Percentiles rank a stretch among this genome's conserved stretches.
Conservation (phyloP, 2,113 vertebrate genomes). For the Rhineura floridana region DNA sequence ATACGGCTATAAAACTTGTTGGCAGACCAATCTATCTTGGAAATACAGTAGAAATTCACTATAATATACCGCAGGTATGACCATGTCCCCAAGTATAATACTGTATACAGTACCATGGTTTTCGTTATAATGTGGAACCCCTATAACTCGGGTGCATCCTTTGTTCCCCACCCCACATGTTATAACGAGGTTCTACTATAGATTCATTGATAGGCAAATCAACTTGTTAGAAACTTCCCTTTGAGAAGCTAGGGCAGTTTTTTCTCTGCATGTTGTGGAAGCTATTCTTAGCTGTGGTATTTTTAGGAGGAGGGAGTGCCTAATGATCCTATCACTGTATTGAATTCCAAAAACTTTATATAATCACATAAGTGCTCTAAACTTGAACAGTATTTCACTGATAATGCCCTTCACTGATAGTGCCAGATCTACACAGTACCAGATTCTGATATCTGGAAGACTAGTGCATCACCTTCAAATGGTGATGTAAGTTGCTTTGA, state of each 20-base stretch:
- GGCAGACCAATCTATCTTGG: not conserved
- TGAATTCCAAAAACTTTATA: slow-evolving; percentile 68
- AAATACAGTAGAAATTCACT: too few relatives aligned
- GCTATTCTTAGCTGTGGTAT: slow-evolving; percentile 74
- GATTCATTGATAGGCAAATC: not conserved
- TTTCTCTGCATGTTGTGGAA: slow-evolving; percentile 43
- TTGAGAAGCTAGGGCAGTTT: slow-evolving; percentile 57
- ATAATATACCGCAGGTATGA: too few relatives aligned
- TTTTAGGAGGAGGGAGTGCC: slow-evolving; percentile 61
- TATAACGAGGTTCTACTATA: too few relatives aligned
- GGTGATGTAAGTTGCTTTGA: not conserved
- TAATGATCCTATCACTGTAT: slow-evolving; percentile 69
- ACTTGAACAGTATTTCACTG: slow-evolving; percentile 25
- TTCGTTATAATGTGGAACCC: too few relatives aligned
- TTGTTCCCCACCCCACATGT: too few relatives aligned
- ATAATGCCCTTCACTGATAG: slow-evolving; percentile 44
- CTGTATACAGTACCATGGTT: too few relatives aligned
- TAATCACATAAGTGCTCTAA: slow-evolving; percentile 44
- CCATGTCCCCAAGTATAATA: too few relatives aligned
- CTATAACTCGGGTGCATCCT: too few relatives aligned
- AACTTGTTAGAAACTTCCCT: slow-evolving; percentile 51
- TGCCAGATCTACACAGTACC: too few relatives aligned
- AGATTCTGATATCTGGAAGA: not conserved
- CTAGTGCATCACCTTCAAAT: not conserved
- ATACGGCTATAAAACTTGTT: not conserved